Percentiles rank a stretch among this genome's conserved stretches.
Conservation (phyloP, 2,888 invertebrate species). For the Lysandra coridon region DNA sequence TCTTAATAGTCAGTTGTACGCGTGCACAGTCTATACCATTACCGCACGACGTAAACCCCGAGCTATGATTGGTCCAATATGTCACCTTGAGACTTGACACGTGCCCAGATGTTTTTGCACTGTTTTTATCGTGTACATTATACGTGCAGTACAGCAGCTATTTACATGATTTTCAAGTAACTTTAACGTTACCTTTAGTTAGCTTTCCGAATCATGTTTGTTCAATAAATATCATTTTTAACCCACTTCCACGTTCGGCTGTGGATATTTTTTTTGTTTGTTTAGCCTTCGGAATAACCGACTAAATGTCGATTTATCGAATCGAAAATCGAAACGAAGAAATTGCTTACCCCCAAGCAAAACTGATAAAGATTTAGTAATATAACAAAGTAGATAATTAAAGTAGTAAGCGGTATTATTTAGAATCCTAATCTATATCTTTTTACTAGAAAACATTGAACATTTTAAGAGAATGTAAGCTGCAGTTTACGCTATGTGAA, state of each 20-base stretch:
- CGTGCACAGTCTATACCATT: not conserved
- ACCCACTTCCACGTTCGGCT: no score
- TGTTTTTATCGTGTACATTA: not conserved
- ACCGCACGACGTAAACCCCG: constrained; percentile 34
- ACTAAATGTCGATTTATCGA: no score
- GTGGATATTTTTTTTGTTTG: no score
- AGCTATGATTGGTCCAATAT: constrained; percentile 37
- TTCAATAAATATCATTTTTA: no score
- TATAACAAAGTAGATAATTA: no score
- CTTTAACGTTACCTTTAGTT: not conserved
- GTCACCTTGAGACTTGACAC: constrained; percentile 38
- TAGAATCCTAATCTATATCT: not conserved
- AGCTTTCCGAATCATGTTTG: not conserved
- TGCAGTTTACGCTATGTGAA: not conserved
- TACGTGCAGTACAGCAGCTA: not conserved
- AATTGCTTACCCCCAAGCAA: not conserved
- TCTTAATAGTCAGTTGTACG: not conserved
- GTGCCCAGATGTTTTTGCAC: constrained; percentile 26
- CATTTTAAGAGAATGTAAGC: not conserved
- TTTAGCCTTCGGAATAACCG: no score
- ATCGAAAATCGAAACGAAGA: not conserved
- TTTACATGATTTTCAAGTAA: constrained; percentile 4
- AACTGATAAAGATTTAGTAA: not conserved
- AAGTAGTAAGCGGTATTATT: no score
- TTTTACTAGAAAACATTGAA: not conserved